phyloP scores from a whole-genome alignment of 2,797 vertebrate genomes.

The Apodemus agrarius region DNA sequence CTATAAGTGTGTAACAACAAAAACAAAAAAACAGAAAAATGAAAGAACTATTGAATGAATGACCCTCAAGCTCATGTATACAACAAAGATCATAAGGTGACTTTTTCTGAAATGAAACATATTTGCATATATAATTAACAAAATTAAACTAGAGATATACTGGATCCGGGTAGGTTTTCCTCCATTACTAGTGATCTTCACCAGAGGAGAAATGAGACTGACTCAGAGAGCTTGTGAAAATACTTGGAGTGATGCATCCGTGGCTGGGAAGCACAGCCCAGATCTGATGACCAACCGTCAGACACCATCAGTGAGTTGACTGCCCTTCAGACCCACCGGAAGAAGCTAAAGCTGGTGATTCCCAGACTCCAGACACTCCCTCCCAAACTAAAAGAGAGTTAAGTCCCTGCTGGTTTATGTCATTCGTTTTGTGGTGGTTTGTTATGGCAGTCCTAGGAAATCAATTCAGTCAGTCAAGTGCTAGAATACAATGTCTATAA shows the following conservation, averaged over 20 bases:
- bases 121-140: neutral
- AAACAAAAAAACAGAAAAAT: neutral
- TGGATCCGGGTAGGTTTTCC: neutral
- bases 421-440: neutral
- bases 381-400: neutral
- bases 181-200: neutral
- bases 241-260: accelerated
- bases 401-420: neutral
- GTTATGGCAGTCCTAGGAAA: neutral
- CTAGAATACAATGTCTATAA: neutral
- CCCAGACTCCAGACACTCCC: neutral
- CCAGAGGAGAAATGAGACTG: neutral
- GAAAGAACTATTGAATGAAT: neutral
- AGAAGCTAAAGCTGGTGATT: neutral
- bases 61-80: neutral
- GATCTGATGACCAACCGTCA: neutral
- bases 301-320: neutral
- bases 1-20: neutral
- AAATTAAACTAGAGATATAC: neutral
- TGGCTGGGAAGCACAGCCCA: neutral
- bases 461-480: neutral
- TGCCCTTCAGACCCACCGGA: neutral
- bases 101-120: slow-evolving; percentile 4
- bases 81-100: neutral
- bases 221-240: neutral